Evolutionary conservation across 2,113 vertebrate species (phyloP), one percentile per base, ranked within the genome.

Genomic region (Dicrurus megarhynchus): DNA sequence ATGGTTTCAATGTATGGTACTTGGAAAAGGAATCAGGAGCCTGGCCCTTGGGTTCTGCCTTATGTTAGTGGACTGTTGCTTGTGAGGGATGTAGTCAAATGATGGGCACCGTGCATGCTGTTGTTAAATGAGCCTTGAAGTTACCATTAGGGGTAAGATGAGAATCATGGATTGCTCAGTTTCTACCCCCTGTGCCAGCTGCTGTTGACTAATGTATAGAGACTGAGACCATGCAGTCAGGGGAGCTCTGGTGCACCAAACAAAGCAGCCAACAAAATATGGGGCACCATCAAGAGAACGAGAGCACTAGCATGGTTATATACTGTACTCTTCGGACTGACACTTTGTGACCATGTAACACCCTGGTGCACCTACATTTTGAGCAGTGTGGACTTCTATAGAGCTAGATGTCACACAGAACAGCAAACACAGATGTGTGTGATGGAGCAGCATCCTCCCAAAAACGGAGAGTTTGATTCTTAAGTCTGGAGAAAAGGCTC

Each of bases 211-310:
- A 32, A 61, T 17, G 15, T 27, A 30, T 1, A 35, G 28, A 47
- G 13, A 46, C 39, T 18, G 4, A 37, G 16, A 14, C 24, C 10
- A 3, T 4, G 39, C 20, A 20, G 20, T 13, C 74, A 37, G 56
- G 19, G n/a, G 19, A 80, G 50, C 44, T 59, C 0, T 26, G 39
- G 32, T 21, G n/a, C 4, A 2, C 42, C 1, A 1, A 24, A 32
- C 12, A 37, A 42, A 46, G 35, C 5, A 84, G 27, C 23, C 39
- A 65, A 18, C 16, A n/a, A 49, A 61, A 42, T 12, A 61, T 13
- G 26, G 32, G 20, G 30, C 49, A 64, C 27, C n/a, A 16, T 24
- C 41, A 56, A 44, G 63, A 70, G 22, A 80, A 57, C 0, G 2
- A 47, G 20, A 61, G 13, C 42, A 42, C 30, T 15, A 5, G 13